Evolutionary conservation across 1,140 invertebrate genomes (phyloP), one percentile per base, ranked within the genome.

Genomic region (Drosophila bipectinata): DNA sequence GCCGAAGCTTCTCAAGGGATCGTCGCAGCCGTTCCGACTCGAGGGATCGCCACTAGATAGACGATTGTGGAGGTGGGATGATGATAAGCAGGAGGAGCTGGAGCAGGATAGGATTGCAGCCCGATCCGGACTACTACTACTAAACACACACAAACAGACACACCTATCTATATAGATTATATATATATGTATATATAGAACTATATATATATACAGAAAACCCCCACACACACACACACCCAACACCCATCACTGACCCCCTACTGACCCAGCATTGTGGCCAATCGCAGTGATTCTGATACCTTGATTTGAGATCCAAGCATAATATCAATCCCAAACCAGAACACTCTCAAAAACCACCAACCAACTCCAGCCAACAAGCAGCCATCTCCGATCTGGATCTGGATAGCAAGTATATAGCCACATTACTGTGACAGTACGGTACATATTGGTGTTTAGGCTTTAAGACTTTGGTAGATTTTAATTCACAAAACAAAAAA

Each of bases 11-110:
- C 58, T 93, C 92, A 60, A 83, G 92, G 54, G 92, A 93, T 60
- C 84, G 92, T 72, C 89, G 92, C 66, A 93, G 93, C 71, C 92
- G 93, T 52, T 93, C 92, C 37, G 93, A 93, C 61, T 93, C 93
- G 5, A 91, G 93, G 72, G 93, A 93, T 79, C 92, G 93, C 41
- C 92, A 93, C 72, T 93, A 92, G 87, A 79, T 93, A 92, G 87
- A 79, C 34, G 55, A n/a, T 7, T 6, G 5, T 28, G 54, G 34
- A 24, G 8, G 9, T 24, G 15, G 2, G n/a, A 21, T 21, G n/a
- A 21, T 21, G 15, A 18, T 7, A 15, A 45, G 32, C 32, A 32
- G 3, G 3, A 32, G 8, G 3, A 32, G 8, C 32, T 9, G 32
- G 10, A 37, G 34, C 9, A 37, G 34, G 34, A 37, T 28, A 28